These are phyloP conservation scores for Allolobophora icterica DNA, from an alignment of 2,888 invertebrate species.

Conservation along the genomic window DNA sequence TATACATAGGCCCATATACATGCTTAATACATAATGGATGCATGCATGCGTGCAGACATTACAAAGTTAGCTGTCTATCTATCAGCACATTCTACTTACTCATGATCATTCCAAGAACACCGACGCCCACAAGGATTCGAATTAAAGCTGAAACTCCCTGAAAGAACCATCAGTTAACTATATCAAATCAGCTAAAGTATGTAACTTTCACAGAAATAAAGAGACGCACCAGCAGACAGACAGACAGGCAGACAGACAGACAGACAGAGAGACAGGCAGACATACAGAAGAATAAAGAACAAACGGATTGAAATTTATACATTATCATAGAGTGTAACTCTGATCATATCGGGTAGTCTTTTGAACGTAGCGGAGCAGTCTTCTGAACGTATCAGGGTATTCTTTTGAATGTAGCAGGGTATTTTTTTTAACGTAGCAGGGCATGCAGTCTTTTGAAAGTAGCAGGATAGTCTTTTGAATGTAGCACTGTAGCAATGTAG, in stretches of 20 bases:
- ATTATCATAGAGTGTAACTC: not conserved
- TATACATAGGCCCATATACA: not conserved
- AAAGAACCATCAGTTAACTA: not conserved
- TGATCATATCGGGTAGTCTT: too few relatives aligned
- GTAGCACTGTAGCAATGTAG: too few relatives aligned
- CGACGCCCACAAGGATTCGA: constrained; percentile 66
- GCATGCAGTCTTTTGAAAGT: too few relatives aligned
- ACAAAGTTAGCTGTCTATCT: too few relatives aligned
- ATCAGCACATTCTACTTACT: constrained; percentile 59
- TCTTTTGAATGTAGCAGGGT: too few relatives aligned
- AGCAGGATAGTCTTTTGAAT: too few relatives aligned
- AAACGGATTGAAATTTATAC: not conserved
- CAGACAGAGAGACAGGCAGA: too few relatives aligned
- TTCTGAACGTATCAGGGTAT: too few relatives aligned
- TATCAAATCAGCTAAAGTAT: not conserved
- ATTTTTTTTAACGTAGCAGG: too few relatives aligned
- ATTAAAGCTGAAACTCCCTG: constrained; percentile 53
- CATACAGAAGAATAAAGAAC: not conserved
- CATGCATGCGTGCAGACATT: not conserved
- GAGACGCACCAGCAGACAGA: not conserved
- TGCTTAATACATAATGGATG: not conserved
- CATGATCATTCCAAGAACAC: constrained; percentile 66
- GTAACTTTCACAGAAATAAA: not conserved
- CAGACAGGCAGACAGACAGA: too few relatives aligned
- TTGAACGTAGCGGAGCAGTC: too few relatives aligned